Conservation (phyloP, 2,797 vertebrate genomes). For the Anniella stebbinsi region DNA sequence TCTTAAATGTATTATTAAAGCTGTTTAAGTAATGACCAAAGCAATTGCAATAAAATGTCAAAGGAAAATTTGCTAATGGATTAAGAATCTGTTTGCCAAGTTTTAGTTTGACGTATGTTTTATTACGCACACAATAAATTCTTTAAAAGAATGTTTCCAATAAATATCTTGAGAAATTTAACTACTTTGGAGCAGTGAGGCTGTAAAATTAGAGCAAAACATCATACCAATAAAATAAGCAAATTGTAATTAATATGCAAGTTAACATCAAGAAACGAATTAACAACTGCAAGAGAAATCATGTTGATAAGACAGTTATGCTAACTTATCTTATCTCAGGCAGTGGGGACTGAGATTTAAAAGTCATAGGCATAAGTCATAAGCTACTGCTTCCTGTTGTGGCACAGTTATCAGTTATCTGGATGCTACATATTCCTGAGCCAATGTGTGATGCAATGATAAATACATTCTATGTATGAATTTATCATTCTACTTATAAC, state of each 20-base stretch:
- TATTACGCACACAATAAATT: constrained; percentile 7
- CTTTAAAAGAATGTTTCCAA: background rate
- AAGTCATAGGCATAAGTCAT: background rate
- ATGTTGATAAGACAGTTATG: background rate
- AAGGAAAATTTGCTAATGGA: constrained; percentile 47
- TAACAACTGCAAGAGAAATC: constrained; percentile 10
- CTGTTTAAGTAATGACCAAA: constrained; percentile 38
- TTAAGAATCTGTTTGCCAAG: constrained; percentile 35
- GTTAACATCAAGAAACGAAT: background rate
- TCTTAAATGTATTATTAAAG: constrained; percentile 32
- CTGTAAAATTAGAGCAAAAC: background rate
- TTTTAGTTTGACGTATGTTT: constrained; percentile 39
- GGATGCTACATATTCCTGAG: background rate
- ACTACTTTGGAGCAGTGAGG: background rate
- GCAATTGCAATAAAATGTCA: constrained; percentile 21
- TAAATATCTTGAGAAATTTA: background rate
- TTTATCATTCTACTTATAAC: background rate
- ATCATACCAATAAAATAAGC: background rate
- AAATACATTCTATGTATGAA: background rate
- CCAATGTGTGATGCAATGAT: background rate
- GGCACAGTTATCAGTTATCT: background rate
- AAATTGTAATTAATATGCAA: constrained; percentile 27
- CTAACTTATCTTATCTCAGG: background rate
- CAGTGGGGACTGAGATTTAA: background rate
- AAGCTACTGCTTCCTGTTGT: background rate